A percentile compares a stretch with the other conserved stretches of the same genome.
Evolutionary conservation across 2,888 invertebrate species (phyloP).

Genomic region (Drosophila testacea): DNA sequence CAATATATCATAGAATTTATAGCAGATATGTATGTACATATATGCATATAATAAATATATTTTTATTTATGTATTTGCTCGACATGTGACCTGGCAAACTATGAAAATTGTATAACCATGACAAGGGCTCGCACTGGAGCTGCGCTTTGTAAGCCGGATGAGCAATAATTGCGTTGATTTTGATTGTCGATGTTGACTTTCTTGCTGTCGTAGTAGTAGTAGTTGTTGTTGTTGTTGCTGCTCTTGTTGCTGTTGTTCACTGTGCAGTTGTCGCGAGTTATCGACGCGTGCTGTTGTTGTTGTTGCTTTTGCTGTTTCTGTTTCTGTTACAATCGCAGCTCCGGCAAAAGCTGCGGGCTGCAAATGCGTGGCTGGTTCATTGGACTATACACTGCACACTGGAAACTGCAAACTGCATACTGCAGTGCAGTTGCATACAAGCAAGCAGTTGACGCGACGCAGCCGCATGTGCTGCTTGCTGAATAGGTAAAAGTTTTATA

Average conservation of each 20-base stretch:
- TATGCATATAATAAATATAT: conserved; percentile 3
- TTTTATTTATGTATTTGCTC: conserved; percentile 16
- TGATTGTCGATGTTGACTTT: conserved; percentile 63
- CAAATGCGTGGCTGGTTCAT: conserved; percentile 75
- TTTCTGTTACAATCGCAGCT: conserved; percentile 68
- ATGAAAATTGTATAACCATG: background rate
- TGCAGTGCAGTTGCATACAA: conserved; percentile 2
- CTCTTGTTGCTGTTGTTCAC: conserved; percentile 20
- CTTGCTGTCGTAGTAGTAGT: conserved; percentile 39
- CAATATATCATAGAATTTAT: conserved; percentile 37
- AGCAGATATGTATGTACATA: background rate
- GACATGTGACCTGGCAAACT: conserved; percentile 29
- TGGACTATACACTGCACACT: conserved; percentile 62
- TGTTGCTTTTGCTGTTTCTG: conserved; percentile 32
- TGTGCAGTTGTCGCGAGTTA: conserved; percentile 69
- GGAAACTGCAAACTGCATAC: background rate
- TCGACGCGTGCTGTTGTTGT: conserved; percentile 60
- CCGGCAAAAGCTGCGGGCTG: conserved; percentile 74
- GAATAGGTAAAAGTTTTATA: conserved; percentile 81
- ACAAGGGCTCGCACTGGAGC: conserved; percentile 7
- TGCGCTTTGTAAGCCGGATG: conserved; percentile 70
- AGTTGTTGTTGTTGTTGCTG: conserved; percentile 10
- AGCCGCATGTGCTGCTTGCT: conserved; percentile 48
- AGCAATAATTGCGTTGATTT: conserved; percentile 82
- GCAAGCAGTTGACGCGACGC: conserved; percentile 32